These are phyloP conservation scores for Tigriopus japonicus DNA, from an alignment of 1,140 invertebrate genomes.

Conservation along the genomic window DNA sequence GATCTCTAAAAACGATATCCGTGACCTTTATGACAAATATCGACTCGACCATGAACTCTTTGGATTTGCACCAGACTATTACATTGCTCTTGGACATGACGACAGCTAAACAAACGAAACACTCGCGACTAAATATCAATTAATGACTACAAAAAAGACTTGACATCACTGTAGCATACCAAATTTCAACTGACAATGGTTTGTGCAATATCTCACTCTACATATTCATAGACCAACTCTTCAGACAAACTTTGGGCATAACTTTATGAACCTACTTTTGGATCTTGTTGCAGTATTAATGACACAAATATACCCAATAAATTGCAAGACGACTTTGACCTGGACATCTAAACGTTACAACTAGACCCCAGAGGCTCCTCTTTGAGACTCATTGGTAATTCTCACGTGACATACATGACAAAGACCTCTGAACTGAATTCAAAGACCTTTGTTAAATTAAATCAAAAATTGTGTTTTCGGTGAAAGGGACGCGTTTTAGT, in stretches of 20 bases:
- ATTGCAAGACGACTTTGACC: too few species aligned
- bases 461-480: too few species aligned
- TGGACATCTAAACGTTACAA: too few species aligned
- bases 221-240: neutral
- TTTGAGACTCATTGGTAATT: too few species aligned
- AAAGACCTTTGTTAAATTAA: too few species aligned
- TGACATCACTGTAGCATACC: neutral
- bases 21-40: conserved; percentile 4
- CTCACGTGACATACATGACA: too few species aligned
- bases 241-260: neutral
- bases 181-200: neutral
- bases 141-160: neutral
- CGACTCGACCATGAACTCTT: conserved; percentile 2
- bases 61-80: conserved; percentile 3
- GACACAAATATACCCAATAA: too few species aligned
- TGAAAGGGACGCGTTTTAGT: too few species aligned
- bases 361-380: too few species aligned
- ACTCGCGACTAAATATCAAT: neutral
- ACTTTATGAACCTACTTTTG: too few species aligned
- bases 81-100: neutral
- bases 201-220: neutral
- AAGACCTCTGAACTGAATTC: too few species aligned
- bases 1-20: conserved; percentile 4
- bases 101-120: neutral
- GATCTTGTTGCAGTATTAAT: too few species aligned